Evolutionary conservation across 2,888 invertebrate species (phyloP), one percentile per base, ranked within the genome.

Genomic region (Callyntrura sp.): DNA sequence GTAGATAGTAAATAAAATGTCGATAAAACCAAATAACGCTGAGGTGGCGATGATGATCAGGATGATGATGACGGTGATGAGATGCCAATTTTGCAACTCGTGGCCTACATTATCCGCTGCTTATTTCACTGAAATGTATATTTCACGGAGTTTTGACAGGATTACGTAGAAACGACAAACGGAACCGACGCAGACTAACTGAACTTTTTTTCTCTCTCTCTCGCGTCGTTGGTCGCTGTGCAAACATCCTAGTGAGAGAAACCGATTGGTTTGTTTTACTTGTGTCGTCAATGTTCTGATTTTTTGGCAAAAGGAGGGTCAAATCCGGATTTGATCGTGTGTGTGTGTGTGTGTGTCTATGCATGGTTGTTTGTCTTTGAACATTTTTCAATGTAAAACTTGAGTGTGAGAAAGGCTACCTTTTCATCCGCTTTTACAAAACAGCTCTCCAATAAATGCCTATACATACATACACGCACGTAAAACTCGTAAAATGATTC

Each of bases 271-370:
- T 51, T 51, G 35, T 20, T n/a, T 2, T 35, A 35, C 35, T 76
- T 57, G 55, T 55, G 78, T 55, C 48, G 62, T 6, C 12, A 5
- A 5, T 12, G 23, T 28, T 76, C 51, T 78, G 78, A n/a, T 51
- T 55, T 76, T 78, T 78, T 55, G 78, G n/a, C 28, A 57, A 17
- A 68, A 51, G 68, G 51, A 83, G 68, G 83, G 48, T 65, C 83
- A 68, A 83, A 83, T 83, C 83, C 83, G 83, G 83, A 83, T 83
- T 68, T 28, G 83, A 68, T 23, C n/a, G 28, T 68, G 28, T n/a
- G 35, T 35, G 35, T 35, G 35, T 35, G 35, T 14, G n/a, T 51
- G 51, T 14, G n/a, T 14, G 28, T 68, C 4, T 35, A 35, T 17
- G n/a, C n/a, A n/a, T n/a, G n/a, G n/a, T n/a, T n/a, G n/a, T n/a